Evolutionary conservation across 2,888 invertebrate genomes (phyloP), one percentile per base, ranked within the genome.

Genomic region (Eupithecia subumbrata): DNA sequence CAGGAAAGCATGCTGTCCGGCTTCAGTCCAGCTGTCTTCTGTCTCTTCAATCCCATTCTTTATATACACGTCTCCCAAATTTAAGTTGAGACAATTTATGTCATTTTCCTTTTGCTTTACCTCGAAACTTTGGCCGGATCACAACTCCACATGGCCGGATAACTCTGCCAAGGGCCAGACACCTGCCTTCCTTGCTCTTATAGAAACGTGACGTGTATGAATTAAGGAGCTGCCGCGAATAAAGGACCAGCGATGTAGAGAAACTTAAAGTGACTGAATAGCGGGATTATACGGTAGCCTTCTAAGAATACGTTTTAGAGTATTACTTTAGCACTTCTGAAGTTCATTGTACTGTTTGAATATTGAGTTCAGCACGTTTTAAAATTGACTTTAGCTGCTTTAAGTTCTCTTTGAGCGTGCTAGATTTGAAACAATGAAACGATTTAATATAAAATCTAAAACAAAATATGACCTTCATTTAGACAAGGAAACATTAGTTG

Each of bases 131-230:
- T 60, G 63, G 63, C 25, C 67, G 72, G 67, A 72, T 30, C n/a
- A 67, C 16, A 64, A n/a, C 22, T 37, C n/a, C 52, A 52, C n/a
- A 45, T 72, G 66, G 70, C 30, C 72, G 66, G 56, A 45, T 43
- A 40, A 43, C 37, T 68, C 43, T 43, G 11, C 37, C 60, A 60
- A 60, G 60, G 60, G 60, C 60, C 60, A 48, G 37, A 71, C 63
- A 7, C 18, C 22, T 22, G 22, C 37, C 68, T 34, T 72, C 72
- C 74, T 40, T 77, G 48, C 43, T 69, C 83, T 83, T 84, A 83
- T 84, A 84, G 82, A 88, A 86, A 93, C 93, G 93, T 93, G 93
- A 92, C 91, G 86, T 88, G 92, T 92, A 91, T 93, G 92, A 92
- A 92, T 93, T 93, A 92, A 92, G 89, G 86, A 90, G 88, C 84